Evolutionary conservation across 2,888 invertebrate genomes (phyloP), one percentile per base, ranked within the genome.

Genomic region (Palloptera scutellata): DNA sequence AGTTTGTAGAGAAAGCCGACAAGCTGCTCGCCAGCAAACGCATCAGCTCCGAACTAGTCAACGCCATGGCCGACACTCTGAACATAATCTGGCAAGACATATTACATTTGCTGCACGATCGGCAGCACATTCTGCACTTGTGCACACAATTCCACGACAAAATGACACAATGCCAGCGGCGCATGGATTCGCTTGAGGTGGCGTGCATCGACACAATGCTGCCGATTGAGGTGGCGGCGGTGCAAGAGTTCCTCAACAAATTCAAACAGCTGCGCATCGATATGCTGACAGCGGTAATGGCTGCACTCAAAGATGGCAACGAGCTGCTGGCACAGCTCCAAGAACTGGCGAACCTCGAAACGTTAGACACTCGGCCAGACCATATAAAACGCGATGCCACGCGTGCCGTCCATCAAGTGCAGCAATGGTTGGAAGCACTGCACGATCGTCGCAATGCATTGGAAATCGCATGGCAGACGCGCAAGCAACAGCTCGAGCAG

Each of bases 1-100:
- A 95, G 84, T 89, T 96, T 69, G 89, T 95, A 69, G 88, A 91
- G 63, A 92, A 94, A 85, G 94, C 95, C n/a, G 95, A 96, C 84
- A 91, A 91, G 78, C 86, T 94, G 73, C 91, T 94, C 75, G 90
- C 91, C 64, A 91, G 90, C 41, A 92, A 93, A 80, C 89, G 90
- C 79, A 92, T 92, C 48, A 87, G 89, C 75, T 89, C 90, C 41
- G 92, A 92, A 85, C 92, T 95, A 41, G 93, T 95, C 83, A 91
- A 92, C 67, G 94, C 95, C 45, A 96, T 96, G 95, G 94, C 94
- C 15, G 92, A 93, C 80, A 91, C 91, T 6, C 81, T 92, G 59
- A 90, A 89, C 66, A 86, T 88, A 69, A 91, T 91, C 5, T 96
- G 95, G 96, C 90, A 90, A 77, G 94, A 95, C 81, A 90, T 96